Evolutionary conservation across 2,797 vertebrate species (phyloP).

Genomic region (Syngnathus acus): DNA sequence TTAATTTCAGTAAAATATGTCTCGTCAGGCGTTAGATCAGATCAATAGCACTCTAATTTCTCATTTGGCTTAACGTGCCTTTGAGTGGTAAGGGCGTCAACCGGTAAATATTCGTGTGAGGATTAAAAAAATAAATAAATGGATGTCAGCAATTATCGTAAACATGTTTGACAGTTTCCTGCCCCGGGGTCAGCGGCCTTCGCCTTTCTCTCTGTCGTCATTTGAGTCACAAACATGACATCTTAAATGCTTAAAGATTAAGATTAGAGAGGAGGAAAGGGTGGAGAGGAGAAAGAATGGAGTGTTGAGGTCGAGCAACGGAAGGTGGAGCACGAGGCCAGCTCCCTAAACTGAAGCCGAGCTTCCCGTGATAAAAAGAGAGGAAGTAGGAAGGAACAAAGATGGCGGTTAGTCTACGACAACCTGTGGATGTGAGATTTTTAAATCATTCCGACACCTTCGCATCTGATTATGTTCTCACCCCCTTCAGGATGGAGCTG

Average conservation of each 20-base stretch:
- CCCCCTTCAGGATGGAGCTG: conserved; percentile 75
- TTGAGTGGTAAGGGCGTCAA: not conserved
- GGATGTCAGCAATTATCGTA: not conserved
- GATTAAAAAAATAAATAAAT: not conserved
- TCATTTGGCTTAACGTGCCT: not conserved
- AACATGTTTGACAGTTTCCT: conserved; percentile 1
- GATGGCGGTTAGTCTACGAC: no score
- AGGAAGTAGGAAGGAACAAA: conserved; percentile 5
- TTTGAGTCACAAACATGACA: not conserved
- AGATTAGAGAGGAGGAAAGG: not conserved
- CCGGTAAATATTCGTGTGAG: not conserved
- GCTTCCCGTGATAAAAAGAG: conserved; percentile 3
- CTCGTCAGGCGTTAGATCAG: not conserved
- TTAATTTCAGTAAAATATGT: not conserved
- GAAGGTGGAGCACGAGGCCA: not conserved
- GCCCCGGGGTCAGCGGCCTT: not conserved
- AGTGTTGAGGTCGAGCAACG: not conserved
- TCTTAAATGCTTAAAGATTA: not conserved
- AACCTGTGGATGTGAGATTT: not conserved
- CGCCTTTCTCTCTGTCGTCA: not conserved
- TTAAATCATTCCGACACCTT: not conserved
- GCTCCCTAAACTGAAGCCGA: not conserved
- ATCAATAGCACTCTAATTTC: not conserved
- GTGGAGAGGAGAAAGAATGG: not conserved
- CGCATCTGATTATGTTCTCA: conserved; percentile 9